Evolutionary conservation across 1,140 invertebrate genomes (phyloP).

Genomic region (Phymorhynchus buccinoides): DNA sequence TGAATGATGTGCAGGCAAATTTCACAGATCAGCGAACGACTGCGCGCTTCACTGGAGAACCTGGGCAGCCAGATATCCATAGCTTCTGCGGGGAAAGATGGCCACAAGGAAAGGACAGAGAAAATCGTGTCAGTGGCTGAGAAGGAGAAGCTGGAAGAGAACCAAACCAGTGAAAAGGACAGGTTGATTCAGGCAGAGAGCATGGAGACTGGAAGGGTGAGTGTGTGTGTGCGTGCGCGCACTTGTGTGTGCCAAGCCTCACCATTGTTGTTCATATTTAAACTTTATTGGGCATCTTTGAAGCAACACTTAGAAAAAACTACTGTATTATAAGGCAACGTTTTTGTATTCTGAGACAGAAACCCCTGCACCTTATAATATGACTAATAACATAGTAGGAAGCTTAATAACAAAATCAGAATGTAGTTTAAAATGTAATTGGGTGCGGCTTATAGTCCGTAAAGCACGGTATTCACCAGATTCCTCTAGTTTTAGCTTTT

Average conservation of each 20-base stretch:
- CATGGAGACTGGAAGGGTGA: slow-evolving; percentile 63
- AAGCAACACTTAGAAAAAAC: too few relatives aligned
- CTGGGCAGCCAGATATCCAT: slow-evolving; percentile 26
- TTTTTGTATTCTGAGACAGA: too few relatives aligned
- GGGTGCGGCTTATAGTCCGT: too few relatives aligned
- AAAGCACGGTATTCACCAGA: too few relatives aligned
- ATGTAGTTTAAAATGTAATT: too few relatives aligned
- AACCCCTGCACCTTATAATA: too few relatives aligned
- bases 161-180: slow-evolving; percentile 50
- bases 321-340: too few relatives aligned
- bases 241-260: background rate
- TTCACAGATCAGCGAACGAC: slow-evolving; percentile 53
- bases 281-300: too few relatives aligned
- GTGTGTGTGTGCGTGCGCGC: background rate
- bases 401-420: too few relatives aligned
- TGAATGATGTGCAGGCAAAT: slow-evolving; percentile 57
- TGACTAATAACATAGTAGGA: too few relatives aligned
- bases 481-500: too few relatives aligned
- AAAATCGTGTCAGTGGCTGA: slow-evolving; percentile 4
- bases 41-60: slow-evolving; percentile 44
- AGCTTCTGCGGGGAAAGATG: background rate
- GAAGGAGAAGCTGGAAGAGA: slow-evolving; percentile 31
- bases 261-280: too few relatives aligned
- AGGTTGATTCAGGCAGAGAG: slow-evolving; percentile 66
- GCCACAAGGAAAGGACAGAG: slow-evolving; percentile 20